Evolutionary conservation across 2,797 vertebrate species (phyloP), one percentile per base, ranked within the genome.

Genomic region (Onychomys leucogaster): DNA sequence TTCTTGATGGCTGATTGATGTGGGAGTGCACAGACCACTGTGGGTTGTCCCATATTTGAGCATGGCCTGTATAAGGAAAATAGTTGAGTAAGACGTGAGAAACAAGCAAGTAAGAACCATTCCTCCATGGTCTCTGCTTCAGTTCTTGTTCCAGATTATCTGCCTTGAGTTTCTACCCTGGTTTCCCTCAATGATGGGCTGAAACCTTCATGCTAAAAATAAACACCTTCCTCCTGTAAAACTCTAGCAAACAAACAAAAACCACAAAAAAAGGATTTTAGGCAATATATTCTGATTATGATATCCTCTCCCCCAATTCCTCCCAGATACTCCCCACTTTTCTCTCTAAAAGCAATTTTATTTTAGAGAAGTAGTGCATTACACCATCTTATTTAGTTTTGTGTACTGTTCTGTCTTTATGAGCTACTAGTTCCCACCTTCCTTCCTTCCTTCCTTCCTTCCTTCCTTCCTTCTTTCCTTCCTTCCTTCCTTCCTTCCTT

Each of bases 381-480:
- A 34, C 19, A 67, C 21, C 61, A n/a, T 10, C 43, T 34, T n/a
- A 5, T 34, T 3, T 71, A 12, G 43, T 87, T 37, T 32, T 46
- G 21, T 82, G 4, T 8, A 49, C 4, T 41, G 0, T 19, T 89
- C 1, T 17, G 5, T 59, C 14, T 63, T 95, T 52, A 65, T n/a
- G 87, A 84, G 9, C 16, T 3, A 14, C 13, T 37, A 67, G 2
- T 21, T 63, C 19, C 16, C 46, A 65, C 32, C 4, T 34, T 34
- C 4, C 32, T n/a, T 6, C 9, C 6, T 46, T 2, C 34, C 17
- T 49, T 11, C 7, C 7, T 12, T 23, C 11, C 37, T 46, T 29
- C n/a, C 7, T 2, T 23, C 10, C 12, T 10, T 5, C 13, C 4
- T 27, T 7, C 41, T 41, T 29, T 16, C 27, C 43, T 3, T 8